A percentile compares a stretch with the other conserved stretches of the same genome.
These are phyloP conservation scores for Porites lobata DNA, from an alignment of 92 coral and sea anemone genomes.

Conservation along the genomic window DNA sequence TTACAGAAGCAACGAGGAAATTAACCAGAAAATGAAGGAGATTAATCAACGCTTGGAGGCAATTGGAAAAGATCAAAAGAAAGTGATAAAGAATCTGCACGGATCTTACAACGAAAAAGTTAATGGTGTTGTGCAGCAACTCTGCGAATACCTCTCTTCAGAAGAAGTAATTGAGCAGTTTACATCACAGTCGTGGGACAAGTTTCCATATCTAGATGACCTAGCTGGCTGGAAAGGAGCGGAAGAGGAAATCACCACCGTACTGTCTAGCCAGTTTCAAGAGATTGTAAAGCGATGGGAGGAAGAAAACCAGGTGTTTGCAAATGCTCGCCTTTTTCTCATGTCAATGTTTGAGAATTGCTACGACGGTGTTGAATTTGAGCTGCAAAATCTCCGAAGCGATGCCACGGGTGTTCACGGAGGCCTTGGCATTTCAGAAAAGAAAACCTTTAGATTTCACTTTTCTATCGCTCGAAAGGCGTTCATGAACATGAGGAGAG, in stretches of 20 bases:
- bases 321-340: constrained; percentile 13
- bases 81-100: not conserved
- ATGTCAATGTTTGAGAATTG: not conserved
- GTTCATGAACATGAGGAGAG: fast-evolving
- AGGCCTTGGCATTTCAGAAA: no score
- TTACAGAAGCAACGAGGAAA: not conserved
- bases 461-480: no score
- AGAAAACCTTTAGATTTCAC: no score
- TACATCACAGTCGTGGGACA: not conserved
- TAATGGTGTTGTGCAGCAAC: not conserved
- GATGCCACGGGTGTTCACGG: not conserved
- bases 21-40: not conserved
- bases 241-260: not conserved
- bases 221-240: constrained; percentile 23
- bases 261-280: not conserved
- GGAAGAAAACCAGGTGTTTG: constrained; percentile 17
- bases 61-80: not conserved
- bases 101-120: not conserved
- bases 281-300: constrained; percentile 36
- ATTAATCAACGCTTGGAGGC: not conserved
- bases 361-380: not conserved
- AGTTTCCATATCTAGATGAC: not conserved
- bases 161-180: not conserved
- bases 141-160: constrained; percentile 13
- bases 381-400: constrained; percentile 8